A percentile compares a stretch with the other conserved stretches of the same genome.
These are phyloP conservation scores for Lycophotia porphyrea DNA, from an alignment of 2,888 invertebrate species.

Conservation along the genomic window DNA sequence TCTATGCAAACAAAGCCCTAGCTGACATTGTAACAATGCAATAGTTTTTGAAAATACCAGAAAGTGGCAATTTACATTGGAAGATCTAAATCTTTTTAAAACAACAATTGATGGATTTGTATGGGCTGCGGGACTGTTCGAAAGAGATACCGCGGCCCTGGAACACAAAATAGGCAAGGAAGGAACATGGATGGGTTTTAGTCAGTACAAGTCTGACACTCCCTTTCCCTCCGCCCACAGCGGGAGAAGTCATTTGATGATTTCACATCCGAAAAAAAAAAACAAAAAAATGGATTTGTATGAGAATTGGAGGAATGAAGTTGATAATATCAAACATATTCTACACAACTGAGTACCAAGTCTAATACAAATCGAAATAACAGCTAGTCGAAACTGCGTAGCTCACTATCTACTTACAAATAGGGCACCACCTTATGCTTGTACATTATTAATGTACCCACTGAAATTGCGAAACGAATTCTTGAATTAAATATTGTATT, in stretches of 20 bases:
- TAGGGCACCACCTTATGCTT: conserved; percentile 10
- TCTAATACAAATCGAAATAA: conserved; percentile 1
- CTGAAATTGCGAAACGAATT: conserved; percentile 38
- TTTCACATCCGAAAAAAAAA: too few relatives aligned
- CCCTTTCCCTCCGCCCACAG: too few relatives aligned
- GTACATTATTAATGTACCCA: conserved; percentile 38
- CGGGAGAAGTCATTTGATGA: too few relatives aligned
- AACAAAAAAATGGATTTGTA: too few relatives aligned
- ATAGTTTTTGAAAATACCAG: neutral
- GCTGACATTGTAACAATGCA: neutral
- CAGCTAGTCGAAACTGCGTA: neutral
- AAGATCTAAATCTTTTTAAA: neutral
- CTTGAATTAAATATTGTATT: conserved; percentile 46
- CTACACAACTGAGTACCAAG: neutral
- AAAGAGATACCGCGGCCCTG: too few relatives aligned
- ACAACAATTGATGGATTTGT: neutral
- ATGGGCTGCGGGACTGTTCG: too few relatives aligned
- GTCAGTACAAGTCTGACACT: too few relatives aligned
- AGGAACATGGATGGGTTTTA: too few relatives aligned
- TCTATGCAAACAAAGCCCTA: too few relatives aligned
- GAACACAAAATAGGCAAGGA: too few relatives aligned
- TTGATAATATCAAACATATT: neutral
- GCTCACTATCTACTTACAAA: neutral
- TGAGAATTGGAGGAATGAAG: neutral
- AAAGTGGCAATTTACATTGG: neutral